Base-by-base conservation (phyloP, 2,797 vertebrate genomes). In the Psittacula derbiana region DNA sequence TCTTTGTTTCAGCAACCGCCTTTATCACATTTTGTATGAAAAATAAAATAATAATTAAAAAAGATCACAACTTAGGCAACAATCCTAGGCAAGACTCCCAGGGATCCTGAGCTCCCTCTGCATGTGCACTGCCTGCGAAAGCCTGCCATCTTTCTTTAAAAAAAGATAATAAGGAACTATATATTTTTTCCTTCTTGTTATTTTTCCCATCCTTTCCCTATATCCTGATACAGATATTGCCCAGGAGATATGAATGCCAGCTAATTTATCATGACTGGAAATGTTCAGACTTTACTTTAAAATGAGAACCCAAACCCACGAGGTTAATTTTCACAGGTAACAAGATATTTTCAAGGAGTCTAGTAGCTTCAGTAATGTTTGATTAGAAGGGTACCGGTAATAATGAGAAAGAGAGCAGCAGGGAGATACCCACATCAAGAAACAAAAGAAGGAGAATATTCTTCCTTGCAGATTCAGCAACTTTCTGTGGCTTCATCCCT, bases 271-370 rank as follows among this genome's bases (percentile, higher is more conserved):
- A 23, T 41, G 4, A 47, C 33, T 67, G 23, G 70, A 58, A 90
- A 64, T 21, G 13, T 49, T 84, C 36, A 70, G 50, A 20, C 12
- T 66, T 69, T 3, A 41, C 40, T 65, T 57, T 53, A 82, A 84
- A 90, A 88, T 36, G 15, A 57, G 31, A 14, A 2, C 25, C 12
- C 11, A 81, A 61, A 28, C 11, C 16, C 23, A 7, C 0, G 0
- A 69, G 40, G 87, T 40, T 67, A 0, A 75, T 72, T 91, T 93
- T 83, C 52, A 72, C 49, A 82, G 33, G 3, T 36, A 15, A 47
- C n/a, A 28, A 13, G 18, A 8, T 55, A 55, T 60, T 86, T 80
- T 88, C 36, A 79, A 46, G 82, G 24, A 81, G 7, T 16, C 36
- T 36, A 33, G 38, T 21, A 69, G 10, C 21, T 90, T 69, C 31